Evolutionary conservation across 2,113 vertebrate species (phyloP), one percentile per base, ranked within the genome.

Genomic region (Capra hircus): DNA sequence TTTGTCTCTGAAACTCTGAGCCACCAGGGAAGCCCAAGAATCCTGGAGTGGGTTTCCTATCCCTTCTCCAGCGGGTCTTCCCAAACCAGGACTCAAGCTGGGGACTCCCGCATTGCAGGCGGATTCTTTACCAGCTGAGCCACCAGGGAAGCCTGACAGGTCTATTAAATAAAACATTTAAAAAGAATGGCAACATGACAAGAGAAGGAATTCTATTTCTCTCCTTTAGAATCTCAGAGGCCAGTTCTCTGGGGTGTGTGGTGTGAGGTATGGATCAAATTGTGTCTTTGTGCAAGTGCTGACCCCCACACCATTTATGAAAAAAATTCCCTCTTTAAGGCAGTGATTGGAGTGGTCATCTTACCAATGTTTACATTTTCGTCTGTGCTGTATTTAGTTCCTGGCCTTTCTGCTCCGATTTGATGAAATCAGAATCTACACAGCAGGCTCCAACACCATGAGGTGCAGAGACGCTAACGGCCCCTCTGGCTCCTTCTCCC

Each of bases 381-480:
- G 0, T 10, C 9, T 14, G 25, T 12, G 28, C 19, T 43, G 7
- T 14, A 11, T 59, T 60, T 62, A n/a, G n/a, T 45, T 55, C 43
- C 48, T 30, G n/a, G 74, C 36, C 17, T 17, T 77, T n/a, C 8
- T 33, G 1, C 43, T 40, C n/a, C 19, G 5, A 28, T 21, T 43
- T 15, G 11, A 28, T 1, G 48, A 15, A 4, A 23, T 28, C 3
- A 0, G 64, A 28, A 16, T 57, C 27, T 19, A 2, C 7, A 17
- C 1, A 0, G 3, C 1, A 2, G 9, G 17, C 48, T 67, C 17
- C 17, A 13, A 48, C 5, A 0, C 6, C 12, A 2, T 4, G 2
- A 16, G 27, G 4, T 3, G 6, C 9, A 3, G 27, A 83, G 10
- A 1, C 1, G 0, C 1, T 5, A 2, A 3, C 10, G 0, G 3